Evolutionary conservation across 2,888 invertebrate genomes (phyloP), one percentile per base, ranked within the genome.

Genomic region (Nesidiocoris tenuis): DNA sequence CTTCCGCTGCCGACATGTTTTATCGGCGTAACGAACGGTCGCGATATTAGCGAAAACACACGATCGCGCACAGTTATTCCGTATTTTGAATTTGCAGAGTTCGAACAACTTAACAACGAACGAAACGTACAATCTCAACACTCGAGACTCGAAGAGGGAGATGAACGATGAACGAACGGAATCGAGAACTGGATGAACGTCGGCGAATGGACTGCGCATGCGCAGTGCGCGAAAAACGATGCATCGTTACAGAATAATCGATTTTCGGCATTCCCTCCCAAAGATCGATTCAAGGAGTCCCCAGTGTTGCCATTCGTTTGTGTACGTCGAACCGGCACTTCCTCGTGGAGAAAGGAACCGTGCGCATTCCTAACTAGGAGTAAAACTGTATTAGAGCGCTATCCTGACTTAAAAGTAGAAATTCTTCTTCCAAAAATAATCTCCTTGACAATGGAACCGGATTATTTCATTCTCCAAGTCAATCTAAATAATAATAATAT

Each of bases 1-100:
- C 93, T 85, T 93, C 93, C 93, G 93, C 93, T 54, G 72, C 65
- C 39, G 66, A 75, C 68, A 72, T 72, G n/a, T 3, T 59, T 59
- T n/a, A 9, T 39, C 39, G 12, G 5, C 3, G 12, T 7, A 39
- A 39, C 39, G 39, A 3, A 39, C 39, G 39, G 12, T 12, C 39
- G 39, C 39, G 39, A 7, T 39, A 39, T 3, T 7, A 39, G 5
- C 12, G 39, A 39, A 12, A 39, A 12, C 5, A 39, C 39, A n/a
- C n/a, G n/a, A n/a, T n/a, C n/a, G 39, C 39, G 12, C 3, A 39
- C 39, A 39, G 39, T 39, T 39, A 7, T 39, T 12, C 39, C 5
- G 39, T 12, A 39, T 7, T 39, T 39, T 12, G 39, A 7, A 39
- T 7, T 7, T 12, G 39, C 39, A 12, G 39, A 39, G 12, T 39